Base-by-base conservation (phyloP, 2,113 vertebrate species). In the Hymenochirus boettgeri region DNA sequence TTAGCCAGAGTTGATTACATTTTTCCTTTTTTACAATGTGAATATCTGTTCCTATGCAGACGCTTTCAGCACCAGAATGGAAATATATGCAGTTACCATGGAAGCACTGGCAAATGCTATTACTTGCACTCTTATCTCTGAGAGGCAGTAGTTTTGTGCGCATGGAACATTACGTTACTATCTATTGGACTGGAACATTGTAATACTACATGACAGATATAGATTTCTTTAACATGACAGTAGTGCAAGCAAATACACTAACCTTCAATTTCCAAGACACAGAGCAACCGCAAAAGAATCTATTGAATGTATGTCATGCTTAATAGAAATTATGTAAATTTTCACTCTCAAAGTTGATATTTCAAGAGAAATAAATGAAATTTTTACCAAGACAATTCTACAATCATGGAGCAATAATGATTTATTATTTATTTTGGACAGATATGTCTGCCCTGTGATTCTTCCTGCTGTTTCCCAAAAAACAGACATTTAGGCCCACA, bases 81-180 rank as follows among this genome's bases (percentile, higher is more conserved):
- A 69, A 69, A 69, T 69, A 29, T 69, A 69, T 69, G 65, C 65
- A 69, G 65, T 69, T 69, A 18, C 65, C 57, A 69, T 53, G 31
- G 65, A 9, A 53, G 33, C 65, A 10, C 22, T 53, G 21, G 57
- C 42, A 60, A 69, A 69, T 69, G 65, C 56, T 69, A 60, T 69
- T 69, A 52, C 65, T 69, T 50, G 51, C n/a, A 15, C 57, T 58
- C 65, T 69, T 69, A 69, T 69, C 65, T 69, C 56, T n/a, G 33
- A 60, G 57, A 51, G 22, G 56, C 65, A 69, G 65, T 21, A 25
- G 47, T 45, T 59, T 69, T 69, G 48, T 60, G 47, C 48, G 47
- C 48, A 37, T 23, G 17, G 25, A 60, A 54, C 65, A 69, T 53
- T 60, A 46, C 23, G 23, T 11, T 35, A 42, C 64, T 59, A 69